These are phyloP conservation scores for Origma solitaria DNA, from an alignment of 2,113 vertebrate genomes.

Conservation along the genomic window DNA sequence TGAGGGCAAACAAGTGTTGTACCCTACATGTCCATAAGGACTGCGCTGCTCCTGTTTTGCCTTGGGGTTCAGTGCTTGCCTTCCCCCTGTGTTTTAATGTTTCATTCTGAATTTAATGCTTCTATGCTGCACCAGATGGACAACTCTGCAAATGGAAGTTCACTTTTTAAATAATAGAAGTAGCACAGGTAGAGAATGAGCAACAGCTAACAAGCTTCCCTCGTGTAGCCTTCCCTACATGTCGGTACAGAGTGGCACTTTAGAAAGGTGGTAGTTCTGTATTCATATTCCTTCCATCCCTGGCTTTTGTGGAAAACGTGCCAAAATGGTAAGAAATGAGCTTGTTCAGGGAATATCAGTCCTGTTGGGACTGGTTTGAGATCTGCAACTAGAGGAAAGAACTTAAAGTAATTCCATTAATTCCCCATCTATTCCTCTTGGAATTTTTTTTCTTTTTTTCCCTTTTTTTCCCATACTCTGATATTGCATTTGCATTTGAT, in stretches of 20 bases:
- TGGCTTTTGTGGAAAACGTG: neutral
- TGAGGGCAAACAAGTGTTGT: neutral
- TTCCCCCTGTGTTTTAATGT: neutral
- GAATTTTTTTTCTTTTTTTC: neutral
- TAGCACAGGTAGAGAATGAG: neutral
- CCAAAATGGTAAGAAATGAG: neutral
- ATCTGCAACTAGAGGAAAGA: neutral
- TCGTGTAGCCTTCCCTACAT: neutral
- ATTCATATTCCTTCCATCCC: neutral
- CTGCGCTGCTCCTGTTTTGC: neutral
- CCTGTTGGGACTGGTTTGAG: neutral
- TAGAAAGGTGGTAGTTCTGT: neutral
- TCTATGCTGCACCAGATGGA: neutral
- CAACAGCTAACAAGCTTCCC: neutral
- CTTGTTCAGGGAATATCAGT: neutral
- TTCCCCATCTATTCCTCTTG: neutral
- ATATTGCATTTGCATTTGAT: neutral
- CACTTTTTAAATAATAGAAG: slow-evolving; percentile 12
- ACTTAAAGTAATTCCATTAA: neutral
- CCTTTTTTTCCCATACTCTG: no score
- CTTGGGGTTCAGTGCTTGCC: neutral
- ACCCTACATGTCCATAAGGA: neutral
- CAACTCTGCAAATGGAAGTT: neutral
- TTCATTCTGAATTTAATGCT: neutral
- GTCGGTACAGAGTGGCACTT: neutral